Base-by-base conservation (phyloP, 1,140 invertebrate genomes). In the Pseudomyrmex dendroicus region DNA sequence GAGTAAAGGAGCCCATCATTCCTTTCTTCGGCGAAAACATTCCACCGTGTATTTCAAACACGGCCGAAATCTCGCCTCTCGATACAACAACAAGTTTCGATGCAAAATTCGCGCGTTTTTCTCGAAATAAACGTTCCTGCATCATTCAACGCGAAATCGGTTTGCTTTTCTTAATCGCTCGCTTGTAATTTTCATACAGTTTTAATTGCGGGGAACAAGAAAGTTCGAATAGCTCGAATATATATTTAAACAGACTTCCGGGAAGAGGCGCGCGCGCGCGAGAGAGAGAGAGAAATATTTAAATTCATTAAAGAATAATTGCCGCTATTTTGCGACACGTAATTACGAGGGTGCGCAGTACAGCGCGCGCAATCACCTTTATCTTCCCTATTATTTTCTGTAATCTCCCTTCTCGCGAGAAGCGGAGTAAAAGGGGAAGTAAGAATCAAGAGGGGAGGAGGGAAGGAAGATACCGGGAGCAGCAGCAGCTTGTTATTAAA, bases 401-500 rank as follows among this genome's bases (percentile, higher is more conserved):
- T 22, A 67, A 66, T 66, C 73, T 66, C 17, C 13, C 44, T 7
- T 5, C 15, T 25, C 44, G 57, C 13, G 15, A 57, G 22, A 2
- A 2, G 25, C 3, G 25, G 0, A 25, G 12, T n/a, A 8, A 56
- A 20, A 13, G n/a, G 15, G 3, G 1, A 22, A 35, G 3, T 35
- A 61, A 63, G 54, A 46, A 67, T 25, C n/a, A 15, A 20, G 22
- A 1, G 44, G 22, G 13, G 7, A 10, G 63, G 22, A 20, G 56
- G 44, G 1, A 2, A 22, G 25, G 25, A 46, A 84, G 66, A 72
- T 22, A 48, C n/a, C 52, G 50, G 46, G 52, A 35, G 35, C 5
- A 35, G 35, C 35, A 59, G 35, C 73, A 46, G 64, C 66, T 72
- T 48, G 83, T 84, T 84, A 84, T 84, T 70, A 84, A 84, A 84